Evolutionary conservation across 2,888 invertebrate species (phyloP).

Genomic region (Dilophus febrilis): DNA sequence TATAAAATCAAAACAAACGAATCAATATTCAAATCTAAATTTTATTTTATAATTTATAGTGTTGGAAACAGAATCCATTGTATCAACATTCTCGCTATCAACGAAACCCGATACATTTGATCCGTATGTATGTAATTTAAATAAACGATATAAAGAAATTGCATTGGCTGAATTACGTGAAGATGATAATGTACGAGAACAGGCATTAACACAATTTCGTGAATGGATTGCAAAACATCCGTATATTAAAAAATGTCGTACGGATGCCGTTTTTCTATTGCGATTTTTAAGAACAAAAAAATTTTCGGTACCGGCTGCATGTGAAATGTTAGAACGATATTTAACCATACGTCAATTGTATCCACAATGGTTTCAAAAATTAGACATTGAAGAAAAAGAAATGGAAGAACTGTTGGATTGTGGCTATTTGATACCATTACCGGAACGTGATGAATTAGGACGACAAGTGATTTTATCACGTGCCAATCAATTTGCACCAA

Average conservation of each 20-base stretch:
- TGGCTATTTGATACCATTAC: constrained; percentile 59
- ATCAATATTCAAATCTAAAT: too few relatives aligned
- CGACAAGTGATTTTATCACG: constrained; percentile 62
- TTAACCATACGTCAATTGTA: constrained; percentile 68
- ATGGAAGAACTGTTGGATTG: constrained; percentile 64
- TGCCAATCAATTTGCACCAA: constrained; percentile 64
- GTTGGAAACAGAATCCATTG: constrained; percentile 26
- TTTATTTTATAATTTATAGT: constrained; percentile 17
- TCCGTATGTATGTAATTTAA: constrained; percentile 24
- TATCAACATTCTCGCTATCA: constrained; percentile 20
- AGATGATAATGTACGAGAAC: constrained; percentile 54
- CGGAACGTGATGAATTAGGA: constrained; percentile 57
- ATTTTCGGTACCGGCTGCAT: constrained; percentile 69
- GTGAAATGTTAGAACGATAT: constrained; percentile 76
- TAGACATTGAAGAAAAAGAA: constrained; percentile 63
- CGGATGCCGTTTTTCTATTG: constrained; percentile 61
- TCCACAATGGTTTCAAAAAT: constrained; percentile 69
- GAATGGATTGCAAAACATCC: constrained; percentile 74
- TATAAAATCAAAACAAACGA: too few relatives aligned
- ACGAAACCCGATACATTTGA: constrained; percentile 25
- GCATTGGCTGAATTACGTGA: constrained; percentile 64
- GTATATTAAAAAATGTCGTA: constrained; percentile 62
- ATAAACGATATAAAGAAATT: constrained; percentile 33
- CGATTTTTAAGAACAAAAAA: constrained; percentile 76
- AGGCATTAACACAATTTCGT: constrained; percentile 58